Conservation (phyloP, 2,888 invertebrate genomes). For the Exephanes ischioxanthus region DNA sequence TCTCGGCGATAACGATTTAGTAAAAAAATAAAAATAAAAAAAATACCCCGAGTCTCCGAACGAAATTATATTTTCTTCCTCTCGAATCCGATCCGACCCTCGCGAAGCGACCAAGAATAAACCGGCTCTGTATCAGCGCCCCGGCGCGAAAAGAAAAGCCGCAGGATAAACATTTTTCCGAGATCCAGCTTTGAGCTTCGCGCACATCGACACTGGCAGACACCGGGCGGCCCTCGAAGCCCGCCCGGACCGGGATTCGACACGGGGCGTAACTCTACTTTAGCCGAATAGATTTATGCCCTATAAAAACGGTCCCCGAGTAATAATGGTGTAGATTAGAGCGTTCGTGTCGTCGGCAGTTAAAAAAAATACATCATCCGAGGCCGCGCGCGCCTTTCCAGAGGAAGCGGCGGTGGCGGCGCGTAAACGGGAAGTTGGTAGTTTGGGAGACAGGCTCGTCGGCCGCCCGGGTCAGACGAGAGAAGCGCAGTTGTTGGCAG, state of each 20-base stretch:
- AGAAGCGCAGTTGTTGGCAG: not conserved
- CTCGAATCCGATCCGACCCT: no score
- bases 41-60: no score
- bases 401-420: slow-evolving; percentile 18
- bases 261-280: slow-evolving; percentile 72
- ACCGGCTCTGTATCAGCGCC: no score
- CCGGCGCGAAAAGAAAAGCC: no score
- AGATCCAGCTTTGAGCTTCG: slow-evolving; percentile 12
- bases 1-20: no score
- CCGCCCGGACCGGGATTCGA: slow-evolving; percentile 69
- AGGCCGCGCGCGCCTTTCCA: slow-evolving; percentile 10
- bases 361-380: slow-evolving; percentile 79
- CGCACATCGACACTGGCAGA: not conserved
- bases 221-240: slow-evolving; percentile 9
- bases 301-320: slow-evolving; percentile 77
- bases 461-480: not conserved
- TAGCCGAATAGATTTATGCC: slow-evolving; percentile 77
- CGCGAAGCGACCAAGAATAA: no score
- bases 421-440: slow-evolving; percentile 31
- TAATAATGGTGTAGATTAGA: slow-evolving; percentile 79
- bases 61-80: no score
- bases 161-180: slow-evolving; percentile 42
- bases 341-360: slow-evolving; percentile 79
- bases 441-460: not conserved
- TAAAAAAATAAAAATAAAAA: no score